Base-by-base conservation (phyloP, 2,888 invertebrate genomes). In the Athrips mouffetella region DNA sequence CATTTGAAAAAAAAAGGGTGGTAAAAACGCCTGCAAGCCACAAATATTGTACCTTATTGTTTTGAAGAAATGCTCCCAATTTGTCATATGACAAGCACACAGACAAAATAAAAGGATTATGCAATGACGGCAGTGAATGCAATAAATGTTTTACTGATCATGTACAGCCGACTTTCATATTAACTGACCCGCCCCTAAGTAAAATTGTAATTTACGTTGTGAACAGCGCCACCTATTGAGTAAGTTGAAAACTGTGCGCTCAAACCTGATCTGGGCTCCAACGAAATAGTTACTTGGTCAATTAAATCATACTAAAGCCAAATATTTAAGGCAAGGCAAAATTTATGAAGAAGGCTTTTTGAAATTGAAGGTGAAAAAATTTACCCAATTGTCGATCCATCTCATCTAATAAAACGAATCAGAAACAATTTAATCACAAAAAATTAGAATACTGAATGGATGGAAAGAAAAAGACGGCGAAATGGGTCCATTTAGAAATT, bases 401-500 rank as follows among this genome's bases (percentile, higher is more conserved):
- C 49, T 10, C 52, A 50, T 39, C 11, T 51, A 0, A 45, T 53
- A 11, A 55, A 55, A 41, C 45, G 50, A 0, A 50, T 53, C 2
- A 44, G 50, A 33, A 55, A 55, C 21, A 53, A 55, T 48, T 16
- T 52, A 13, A 7, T 57, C n/a, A 49, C 29, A 35, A 35, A 13
- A 54, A 50, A 51, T 46, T 52, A 13, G 25, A 49, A 10, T 51
- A 49, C 20, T 1, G 7, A 41, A 33, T 50, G 10, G n/a, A n/a
- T n/a, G n/a, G n/a, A n/a, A n/a, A n/a, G n/a, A n/a, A n/a, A n/a
- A n/a, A n/a, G n/a, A n/a, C n/a, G n/a, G n/a, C n/a, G 31, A 55
- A 55, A 39, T 57, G 52, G 52, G 37, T 16, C 1, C 54, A n/a
- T n/a, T n/a, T n/a, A n/a, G n/a, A n/a, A n/a, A 57, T 25, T 30